Conservation (phyloP, 2,888 invertebrate genomes). For the Hipparchia sbordonii region DNA sequence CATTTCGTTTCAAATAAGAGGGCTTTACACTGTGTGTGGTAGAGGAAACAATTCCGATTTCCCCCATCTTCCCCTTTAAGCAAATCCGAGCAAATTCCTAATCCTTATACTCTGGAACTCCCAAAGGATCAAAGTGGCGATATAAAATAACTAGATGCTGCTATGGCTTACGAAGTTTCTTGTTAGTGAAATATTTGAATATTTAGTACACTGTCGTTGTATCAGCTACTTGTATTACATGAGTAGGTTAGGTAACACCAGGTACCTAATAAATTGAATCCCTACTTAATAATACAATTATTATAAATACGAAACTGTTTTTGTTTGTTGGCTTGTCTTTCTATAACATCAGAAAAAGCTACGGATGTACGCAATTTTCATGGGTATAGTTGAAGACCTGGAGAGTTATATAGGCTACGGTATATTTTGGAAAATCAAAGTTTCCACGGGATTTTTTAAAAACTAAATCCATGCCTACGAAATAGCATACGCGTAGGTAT, state of each 20-base stretch:
- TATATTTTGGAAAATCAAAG: no score
- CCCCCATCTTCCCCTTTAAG: conserved; percentile 69
- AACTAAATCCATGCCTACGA: no score
- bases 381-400: no score
- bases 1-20: conserved; percentile 57
- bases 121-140: conserved; percentile 58
- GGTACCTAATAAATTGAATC: not conserved
- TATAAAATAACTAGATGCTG: conserved; percentile 48
- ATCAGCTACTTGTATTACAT: conserved; percentile 1
- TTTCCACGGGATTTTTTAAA: no score
- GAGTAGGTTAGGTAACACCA: not conserved
- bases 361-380: no score
- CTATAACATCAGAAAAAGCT: no score
- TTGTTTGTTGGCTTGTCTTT: no score
- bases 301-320: no score
- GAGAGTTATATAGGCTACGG: no score
- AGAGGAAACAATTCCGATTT: conserved; percentile 75
- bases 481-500: no score
- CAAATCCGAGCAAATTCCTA: conserved; percentile 74
- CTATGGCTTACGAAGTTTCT: conserved; percentile 26
- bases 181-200: conserved; percentile 23
- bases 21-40: conserved; percentile 63
- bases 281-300: no score
- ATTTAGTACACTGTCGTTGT: not conserved
- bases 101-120: conserved; percentile 70